Conservation (phyloP, 2,797 vertebrate genomes). For the Acrossocheilus wenchowensis region DNA sequence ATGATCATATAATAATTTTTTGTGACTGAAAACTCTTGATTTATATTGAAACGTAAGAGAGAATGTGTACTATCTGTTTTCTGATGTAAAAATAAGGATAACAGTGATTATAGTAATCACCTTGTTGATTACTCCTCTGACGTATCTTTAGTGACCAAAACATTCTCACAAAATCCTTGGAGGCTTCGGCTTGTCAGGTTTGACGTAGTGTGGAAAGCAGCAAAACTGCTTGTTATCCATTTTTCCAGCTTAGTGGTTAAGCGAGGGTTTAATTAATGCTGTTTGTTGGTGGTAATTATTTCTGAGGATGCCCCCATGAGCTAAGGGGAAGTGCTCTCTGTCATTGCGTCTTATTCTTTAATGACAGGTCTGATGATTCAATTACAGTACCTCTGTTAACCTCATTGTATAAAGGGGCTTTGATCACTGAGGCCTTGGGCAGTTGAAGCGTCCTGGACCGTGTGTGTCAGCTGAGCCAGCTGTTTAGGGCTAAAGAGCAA, state of each 20-base stretch:
- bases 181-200: neutral
- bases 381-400: constrained; percentile 12
- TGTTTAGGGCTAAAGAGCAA: neutral
- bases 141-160: neutral
- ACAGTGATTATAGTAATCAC: neutral
- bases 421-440: neutral
- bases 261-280: constrained; percentile 12
- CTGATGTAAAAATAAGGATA: neutral
- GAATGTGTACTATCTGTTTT: neutral
- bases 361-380: constrained; percentile 36
- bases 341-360: neutral
- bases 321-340: constrained; percentile 15
- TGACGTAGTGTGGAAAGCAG: constrained; percentile 15
- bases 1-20: neutral
- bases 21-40: neutral
- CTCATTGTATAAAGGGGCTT: constrained; percentile 44
- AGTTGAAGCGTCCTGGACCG: neutral
- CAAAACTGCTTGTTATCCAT: constrained; percentile 32
- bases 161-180: neutral
- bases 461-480: neutral
- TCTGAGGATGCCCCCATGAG: constrained; percentile 9
- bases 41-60: neutral
- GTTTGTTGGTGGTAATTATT: constrained; percentile 35
- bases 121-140: neutral
- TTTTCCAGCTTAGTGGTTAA: constrained; percentile 45